Evolutionary conservation across 2,113 vertebrate genomes (phyloP).

Genomic region (Edolisoma coerulescens): DNA sequence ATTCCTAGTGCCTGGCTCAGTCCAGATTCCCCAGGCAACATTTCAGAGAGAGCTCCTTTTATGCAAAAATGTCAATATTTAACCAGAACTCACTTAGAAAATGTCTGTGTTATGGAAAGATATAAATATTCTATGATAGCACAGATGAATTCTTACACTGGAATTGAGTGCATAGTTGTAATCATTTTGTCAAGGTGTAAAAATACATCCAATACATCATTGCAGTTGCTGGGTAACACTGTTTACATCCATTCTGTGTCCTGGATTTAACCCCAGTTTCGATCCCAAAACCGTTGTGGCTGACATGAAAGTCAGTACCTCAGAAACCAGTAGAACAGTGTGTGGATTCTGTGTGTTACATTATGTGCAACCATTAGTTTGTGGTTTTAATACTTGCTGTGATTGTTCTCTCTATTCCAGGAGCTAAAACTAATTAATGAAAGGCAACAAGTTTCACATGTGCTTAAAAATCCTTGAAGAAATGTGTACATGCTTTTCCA

Average conservation of each 20-base stretch:
- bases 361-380: background rate
- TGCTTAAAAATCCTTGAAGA: background rate
- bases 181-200: constrained; percentile 18
- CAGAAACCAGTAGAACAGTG: background rate
- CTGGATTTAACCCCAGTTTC: background rate
- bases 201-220: background rate
- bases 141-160: background rate
- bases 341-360: background rate
- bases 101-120: background rate
- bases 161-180: background rate
- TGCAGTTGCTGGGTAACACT: constrained; percentile 12
- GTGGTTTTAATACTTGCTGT: background rate
- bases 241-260: background rate
- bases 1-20: background rate
- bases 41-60: background rate
- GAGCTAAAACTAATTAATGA: background rate
- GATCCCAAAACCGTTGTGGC: background rate
- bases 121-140: background rate
- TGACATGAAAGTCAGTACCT: background rate
- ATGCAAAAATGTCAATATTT: constrained; percentile 16
- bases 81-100: background rate
- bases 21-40: background rate
- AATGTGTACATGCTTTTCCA: background rate
- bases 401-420: background rate
- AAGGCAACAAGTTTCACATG: background rate